Evolutionary conservation across 2,888 invertebrate species (phyloP).

Genomic region (Adelphocoris suturalis): DNA sequence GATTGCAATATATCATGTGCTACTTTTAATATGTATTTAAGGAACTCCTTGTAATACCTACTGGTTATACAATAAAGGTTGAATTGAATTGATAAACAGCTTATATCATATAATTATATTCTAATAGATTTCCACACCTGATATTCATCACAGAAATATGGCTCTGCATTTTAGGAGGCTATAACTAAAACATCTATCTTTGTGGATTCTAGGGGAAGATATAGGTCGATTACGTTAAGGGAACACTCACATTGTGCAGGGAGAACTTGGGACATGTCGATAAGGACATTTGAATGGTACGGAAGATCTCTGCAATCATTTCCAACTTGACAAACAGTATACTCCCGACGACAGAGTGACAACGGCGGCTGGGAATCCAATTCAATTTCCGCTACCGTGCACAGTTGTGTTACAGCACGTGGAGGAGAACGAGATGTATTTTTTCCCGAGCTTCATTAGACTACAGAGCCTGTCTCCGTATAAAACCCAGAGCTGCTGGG

Average conservation of each 20-base stretch:
- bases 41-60: no score
- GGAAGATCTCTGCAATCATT: slow-evolving; percentile 19
- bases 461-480: slow-evolving; percentile 2
- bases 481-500: neutral
- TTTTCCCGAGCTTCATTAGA: slow-evolving; percentile 27
- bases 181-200: no score
- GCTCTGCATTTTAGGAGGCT: no score
- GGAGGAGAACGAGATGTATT: slow-evolving; percentile 10
- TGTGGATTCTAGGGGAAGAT: no score
- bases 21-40: no score
- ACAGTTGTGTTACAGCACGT: neutral
- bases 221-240: neutral
- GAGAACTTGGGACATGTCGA: slow-evolving; percentile 5
- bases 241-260: neutral
- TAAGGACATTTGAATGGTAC: slow-evolving; percentile 12
- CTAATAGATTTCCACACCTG: no score
- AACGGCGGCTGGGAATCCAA: slow-evolving; percentile 28
- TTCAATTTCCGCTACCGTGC: slow-evolving; percentile 27
- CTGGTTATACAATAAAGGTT: no score
- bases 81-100: no score
- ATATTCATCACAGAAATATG: no score
- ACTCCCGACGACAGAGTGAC: neutral
- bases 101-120: no score
- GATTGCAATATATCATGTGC: no score
- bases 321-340: slow-evolving; percentile 4